Evolutionary conservation across 2,888 invertebrate species (phyloP), one percentile per base, ranked within the genome.

Genomic region (Charanyca ferruginea): DNA sequence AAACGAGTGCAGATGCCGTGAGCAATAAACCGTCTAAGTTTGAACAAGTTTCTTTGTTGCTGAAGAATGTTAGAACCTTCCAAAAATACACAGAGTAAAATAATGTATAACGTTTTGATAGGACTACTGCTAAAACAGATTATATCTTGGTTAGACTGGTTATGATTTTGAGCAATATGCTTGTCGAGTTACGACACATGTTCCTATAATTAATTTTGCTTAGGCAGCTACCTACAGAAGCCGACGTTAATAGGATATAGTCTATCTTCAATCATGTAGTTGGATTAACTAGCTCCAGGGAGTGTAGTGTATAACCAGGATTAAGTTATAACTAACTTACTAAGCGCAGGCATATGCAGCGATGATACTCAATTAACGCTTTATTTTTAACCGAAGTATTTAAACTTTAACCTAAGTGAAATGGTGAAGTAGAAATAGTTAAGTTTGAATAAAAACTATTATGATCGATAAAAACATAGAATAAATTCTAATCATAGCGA

Each of bases 1-100:
- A 65, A 72, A 59, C 25, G 78, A 78, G 66, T 79, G 62, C 60
- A 66, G 72, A 74, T 78, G 59, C 57, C 65, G 63, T 64, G 57
- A 60, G 73, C 59, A 71, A 74, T 80, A 74, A 83, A 81, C 73
- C 47, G 57, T 64, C 69, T 38, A 51, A 78, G 51, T 73, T 76
- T 68, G 20, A 63, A 67, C 51, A 22, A 23, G 44, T 16, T 65
- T 68, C 23, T 67, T 66, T 65, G 49, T 57, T 65, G 16, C 41
- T 53, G 28, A 61, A 63, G 42, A 47, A 55, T 38, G 5, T 16
- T 16, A 22, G 9, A 25, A 32, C 3, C 2, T 48, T 41, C 9
- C 2, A 42, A 54, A 69, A 60, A 44, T 28, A 25, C 32, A 23
- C 13, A 48, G 41, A 41, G 1, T 52, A 44, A 51, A 55, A 45